Percentiles rank a stretch among this genome's conserved stretches.
Conservation (phyloP, 1,140 invertebrate species). For the Diploscapter pachys region DNA sequence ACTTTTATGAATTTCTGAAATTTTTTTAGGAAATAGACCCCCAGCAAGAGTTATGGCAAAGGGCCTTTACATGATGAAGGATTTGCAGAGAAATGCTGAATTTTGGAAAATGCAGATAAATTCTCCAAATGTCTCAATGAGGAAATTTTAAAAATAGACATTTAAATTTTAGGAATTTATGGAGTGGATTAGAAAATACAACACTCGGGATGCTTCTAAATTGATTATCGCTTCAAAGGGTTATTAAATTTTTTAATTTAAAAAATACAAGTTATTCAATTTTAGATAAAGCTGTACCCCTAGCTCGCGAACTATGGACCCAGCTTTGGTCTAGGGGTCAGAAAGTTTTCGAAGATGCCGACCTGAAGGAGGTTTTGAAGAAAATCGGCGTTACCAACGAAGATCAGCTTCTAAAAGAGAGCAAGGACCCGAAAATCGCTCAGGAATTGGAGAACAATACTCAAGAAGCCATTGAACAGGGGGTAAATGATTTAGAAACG, state of each 20-base stretch:
- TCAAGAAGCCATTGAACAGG: conserved; percentile 6
- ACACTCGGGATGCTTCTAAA: too few species aligned
- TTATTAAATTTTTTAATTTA: too few species aligned
- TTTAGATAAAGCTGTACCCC: too few species aligned
- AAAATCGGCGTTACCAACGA: too few species aligned
- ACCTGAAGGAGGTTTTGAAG: not conserved
- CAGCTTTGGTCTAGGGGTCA: not conserved
- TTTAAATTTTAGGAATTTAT: too few species aligned
- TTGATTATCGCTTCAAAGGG: too few species aligned
- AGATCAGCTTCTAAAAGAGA: conserved; percentile 3
- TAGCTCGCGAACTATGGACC: not conserved
- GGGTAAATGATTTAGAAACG: not conserved
- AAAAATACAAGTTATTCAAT: too few species aligned
- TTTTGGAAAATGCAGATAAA: conserved; percentile 4
- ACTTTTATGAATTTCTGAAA: not conserved
- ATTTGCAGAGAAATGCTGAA: not conserved
- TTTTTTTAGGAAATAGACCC: not conserved
- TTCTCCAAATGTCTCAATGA: not conserved
- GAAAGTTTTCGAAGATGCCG: not conserved
- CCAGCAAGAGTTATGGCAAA: not conserved
- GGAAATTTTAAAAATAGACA: too few species aligned
- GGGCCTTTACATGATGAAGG: conserved; percentile 2
- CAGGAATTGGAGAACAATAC: conserved; percentile 12
- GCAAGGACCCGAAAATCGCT: conserved; percentile 13
- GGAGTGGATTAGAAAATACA: too few species aligned